Conservation (phyloP, 1,140 invertebrate species). For the Megalonaias nervosa region DNA sequence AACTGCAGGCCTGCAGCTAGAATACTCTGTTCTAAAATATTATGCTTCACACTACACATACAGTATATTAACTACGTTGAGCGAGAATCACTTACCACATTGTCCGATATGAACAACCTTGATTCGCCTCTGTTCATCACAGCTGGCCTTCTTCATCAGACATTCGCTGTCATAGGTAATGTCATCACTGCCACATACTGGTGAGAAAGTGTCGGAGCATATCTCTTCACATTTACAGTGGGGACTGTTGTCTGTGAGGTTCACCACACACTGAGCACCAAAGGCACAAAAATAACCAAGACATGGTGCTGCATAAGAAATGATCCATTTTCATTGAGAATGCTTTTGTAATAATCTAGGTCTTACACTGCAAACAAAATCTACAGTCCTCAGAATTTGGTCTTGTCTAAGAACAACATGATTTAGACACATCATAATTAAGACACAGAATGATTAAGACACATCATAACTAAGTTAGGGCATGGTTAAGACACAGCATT, state of each 20-base stretch:
- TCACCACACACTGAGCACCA: slow-evolving; percentile 86
- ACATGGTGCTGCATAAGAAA: slow-evolving; percentile 65
- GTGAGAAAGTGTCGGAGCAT: slow-evolving; percentile 82
- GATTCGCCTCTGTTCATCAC: slow-evolving; percentile 85
- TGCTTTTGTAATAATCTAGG: too few species aligned
- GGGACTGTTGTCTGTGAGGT: slow-evolving; percentile 82
- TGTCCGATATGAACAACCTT: slow-evolving; percentile 85
- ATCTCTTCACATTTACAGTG: slow-evolving; percentile 85
- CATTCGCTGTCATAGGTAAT: slow-evolving; percentile 85
- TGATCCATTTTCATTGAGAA: slow-evolving; percentile 13
- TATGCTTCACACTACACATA: too few species aligned
- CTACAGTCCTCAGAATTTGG: too few species aligned
- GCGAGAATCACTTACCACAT: slow-evolving; percentile 70
- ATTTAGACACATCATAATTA: too few species aligned
- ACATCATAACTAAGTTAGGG: too few species aligned
- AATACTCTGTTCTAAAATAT: too few species aligned
- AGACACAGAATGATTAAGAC: too few species aligned
- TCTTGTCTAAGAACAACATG: too few species aligned
- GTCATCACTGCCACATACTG: slow-evolving; percentile 86
- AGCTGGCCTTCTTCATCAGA: slow-evolving; percentile 83
- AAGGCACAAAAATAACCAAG: slow-evolving; percentile 55
- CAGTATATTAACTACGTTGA: too few species aligned
- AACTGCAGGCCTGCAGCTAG: too few species aligned
- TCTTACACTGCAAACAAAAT: too few species aligned
- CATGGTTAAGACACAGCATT: too few species aligned